Evolutionary conservation across 2,113 vertebrate species (phyloP).

Genomic region (Catagonus wagneri): DNA sequence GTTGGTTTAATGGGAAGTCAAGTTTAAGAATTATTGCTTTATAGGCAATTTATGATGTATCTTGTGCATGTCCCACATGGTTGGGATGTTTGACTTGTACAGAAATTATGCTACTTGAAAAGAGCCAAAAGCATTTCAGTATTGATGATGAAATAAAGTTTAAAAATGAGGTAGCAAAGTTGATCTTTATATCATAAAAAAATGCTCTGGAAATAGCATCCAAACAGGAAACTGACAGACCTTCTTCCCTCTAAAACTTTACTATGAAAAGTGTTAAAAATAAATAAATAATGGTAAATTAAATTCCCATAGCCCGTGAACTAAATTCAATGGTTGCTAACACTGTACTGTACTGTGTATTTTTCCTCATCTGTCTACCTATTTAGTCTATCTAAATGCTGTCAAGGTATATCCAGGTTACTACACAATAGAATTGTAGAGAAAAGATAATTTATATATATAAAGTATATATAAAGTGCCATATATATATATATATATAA

Average conservation of each 20-base stretch:
- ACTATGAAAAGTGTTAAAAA: neutral
- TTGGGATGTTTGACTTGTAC: neutral
- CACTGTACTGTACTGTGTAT: neutral
- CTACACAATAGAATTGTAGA: neutral
- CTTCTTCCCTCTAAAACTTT: neutral
- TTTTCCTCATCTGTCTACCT: neutral
- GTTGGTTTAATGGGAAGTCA: neutral
- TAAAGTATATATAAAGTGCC: no score
- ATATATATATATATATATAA: no score
- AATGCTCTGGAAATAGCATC: neutral
- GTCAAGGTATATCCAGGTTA: neutral
- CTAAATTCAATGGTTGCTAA: neutral
- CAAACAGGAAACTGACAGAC: neutral
- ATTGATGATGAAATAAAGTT: neutral
- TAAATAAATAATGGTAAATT: neutral
- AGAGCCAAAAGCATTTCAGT: neutral
- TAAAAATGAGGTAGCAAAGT: neutral
- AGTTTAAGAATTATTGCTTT: neutral
- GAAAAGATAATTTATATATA: no score
- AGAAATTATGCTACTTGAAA: neutral
- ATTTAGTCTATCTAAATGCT: neutral
- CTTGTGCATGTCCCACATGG: neutral
- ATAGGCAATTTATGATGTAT: neutral
- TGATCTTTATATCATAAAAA: constrained; percentile 20
- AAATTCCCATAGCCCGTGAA: neutral